Evolutionary conservation across 2,888 invertebrate species (phyloP), one percentile per base, ranked within the genome.

Genomic region (Synanthedon myopaeformis): DNA sequence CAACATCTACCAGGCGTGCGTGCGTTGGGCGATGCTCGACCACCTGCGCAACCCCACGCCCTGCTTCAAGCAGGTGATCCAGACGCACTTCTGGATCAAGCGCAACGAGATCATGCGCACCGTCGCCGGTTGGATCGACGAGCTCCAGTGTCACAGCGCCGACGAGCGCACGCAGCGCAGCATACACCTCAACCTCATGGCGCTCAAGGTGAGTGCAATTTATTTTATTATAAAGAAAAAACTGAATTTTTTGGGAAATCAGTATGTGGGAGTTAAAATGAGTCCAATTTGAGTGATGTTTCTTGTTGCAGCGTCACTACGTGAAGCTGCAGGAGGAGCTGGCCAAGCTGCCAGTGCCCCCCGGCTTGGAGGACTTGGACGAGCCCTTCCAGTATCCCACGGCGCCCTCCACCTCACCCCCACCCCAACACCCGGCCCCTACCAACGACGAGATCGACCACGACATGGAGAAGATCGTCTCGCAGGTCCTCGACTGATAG

Each of bases 21-120:
- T 96, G 59, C 93, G 96, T 74, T 98, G 97, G 97, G 97, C 96
- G 60, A 97, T 98, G 96, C 89, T 98, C 59, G 97, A 98, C 82
- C 96, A 96, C 78, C 91, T 98, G 62, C 88, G 93, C 56, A 94
- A 94, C 82, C 96, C 97, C 4, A 94, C 94, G 74, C 93, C 95
- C 48, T 96, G 96, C 84, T 97, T 98, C 79, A 94, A 93, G 81
- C 70, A 95, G 93, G 94, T 97, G 52, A 95, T 98, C 61, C 93
- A 95, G 61, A 93, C 94, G 28, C 98, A 98, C 80, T 98, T 98
- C 82, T 98, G 96, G 94, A 89, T 97, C 69, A 98, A 98, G 79
- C 91, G 95, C 56, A 92, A 95, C 69, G 97, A 97, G 84, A 94
- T 98, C 62, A 91, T 95, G 73, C 89, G 91, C 63, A 97, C 97